Percentiles rank a stretch among this genome's conserved stretches.
These are phyloP conservation scores for Hypotaenidia philippensis DNA, from an alignment of 2,797 vertebrate genomes.

Conservation along the genomic window DNA sequence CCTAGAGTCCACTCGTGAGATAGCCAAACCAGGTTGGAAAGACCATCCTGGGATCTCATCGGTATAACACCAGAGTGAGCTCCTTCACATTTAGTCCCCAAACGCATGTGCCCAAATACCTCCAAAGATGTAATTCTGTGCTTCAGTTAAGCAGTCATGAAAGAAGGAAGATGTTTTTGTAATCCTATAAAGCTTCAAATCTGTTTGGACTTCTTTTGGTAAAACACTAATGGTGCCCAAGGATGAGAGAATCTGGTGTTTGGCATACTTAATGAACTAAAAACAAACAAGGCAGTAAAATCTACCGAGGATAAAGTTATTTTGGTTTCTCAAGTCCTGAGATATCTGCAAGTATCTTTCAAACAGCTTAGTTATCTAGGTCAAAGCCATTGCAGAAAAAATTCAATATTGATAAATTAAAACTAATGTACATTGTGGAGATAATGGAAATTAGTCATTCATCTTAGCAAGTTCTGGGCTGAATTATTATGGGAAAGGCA, in stretches of 20 bases:
- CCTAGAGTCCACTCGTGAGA: background rate
- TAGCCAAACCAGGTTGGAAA: background rate
- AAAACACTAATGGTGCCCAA: background rate
- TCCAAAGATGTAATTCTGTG: background rate
- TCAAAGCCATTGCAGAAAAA: background rate
- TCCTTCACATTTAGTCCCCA: background rate
- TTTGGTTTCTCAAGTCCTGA: background rate
- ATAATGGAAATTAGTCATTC: background rate
- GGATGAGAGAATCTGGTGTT: background rate
- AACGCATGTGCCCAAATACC: background rate
- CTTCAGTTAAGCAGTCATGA: background rate
- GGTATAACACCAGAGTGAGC: accelerated
- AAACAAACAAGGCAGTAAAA: background rate
- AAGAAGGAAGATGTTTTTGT: background rate
- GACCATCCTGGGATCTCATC: accelerated
- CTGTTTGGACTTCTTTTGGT: background rate
- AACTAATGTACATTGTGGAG: background rate
- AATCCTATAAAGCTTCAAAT: background rate
- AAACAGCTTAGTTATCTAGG: background rate
- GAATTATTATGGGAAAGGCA: background rate
- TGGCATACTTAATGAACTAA: background rate
- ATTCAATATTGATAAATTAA: slow-evolving; percentile 32
- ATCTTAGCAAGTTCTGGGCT: background rate
- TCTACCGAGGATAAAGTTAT: background rate
- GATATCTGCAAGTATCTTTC: background rate